Conservation (phyloP, 2,113 vertebrate genomes). For the Engystomops pustulosus region DNA sequence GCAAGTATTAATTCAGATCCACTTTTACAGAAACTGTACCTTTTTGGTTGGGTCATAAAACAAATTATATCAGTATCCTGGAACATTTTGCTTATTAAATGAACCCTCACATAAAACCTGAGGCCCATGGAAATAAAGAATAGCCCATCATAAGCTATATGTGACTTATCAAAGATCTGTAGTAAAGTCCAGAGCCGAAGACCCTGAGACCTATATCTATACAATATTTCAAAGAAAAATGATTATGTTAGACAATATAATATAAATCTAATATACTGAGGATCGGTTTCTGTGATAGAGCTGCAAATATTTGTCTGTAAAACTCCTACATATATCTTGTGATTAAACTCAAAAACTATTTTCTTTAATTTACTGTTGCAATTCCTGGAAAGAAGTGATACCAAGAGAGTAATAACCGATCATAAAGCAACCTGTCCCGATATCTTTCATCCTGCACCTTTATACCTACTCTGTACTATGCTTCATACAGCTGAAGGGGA, state of each 20-base stretch:
- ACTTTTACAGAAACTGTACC: no score
- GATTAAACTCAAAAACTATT: background rate
- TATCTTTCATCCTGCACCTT: background rate
- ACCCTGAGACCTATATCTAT: background rate
- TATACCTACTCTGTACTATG: background rate
- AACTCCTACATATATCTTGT: background rate
- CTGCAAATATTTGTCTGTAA: background rate
- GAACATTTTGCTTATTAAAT: no score
- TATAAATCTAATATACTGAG: background rate
- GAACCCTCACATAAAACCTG: background rate
- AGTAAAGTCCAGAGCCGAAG: background rate
- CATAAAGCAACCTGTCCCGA: background rate
- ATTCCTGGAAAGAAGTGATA: background rate
- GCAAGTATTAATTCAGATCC: no score
- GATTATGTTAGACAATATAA: background rate
- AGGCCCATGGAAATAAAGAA: background rate
- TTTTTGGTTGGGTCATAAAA: no score
- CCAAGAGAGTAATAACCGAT: background rate
- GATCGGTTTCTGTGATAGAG: background rate
- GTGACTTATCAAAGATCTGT: background rate
- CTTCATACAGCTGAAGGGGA: slow-evolving; percentile 20
- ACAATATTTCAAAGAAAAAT: no score
- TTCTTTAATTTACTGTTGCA: background rate
- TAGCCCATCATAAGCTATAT: background rate
- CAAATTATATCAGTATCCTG: no score